These are phyloP conservation scores for Ptychodera flava DNA, from an alignment of 35 echinoderm and acorn worm species.

Conservation along the genomic window DNA sequence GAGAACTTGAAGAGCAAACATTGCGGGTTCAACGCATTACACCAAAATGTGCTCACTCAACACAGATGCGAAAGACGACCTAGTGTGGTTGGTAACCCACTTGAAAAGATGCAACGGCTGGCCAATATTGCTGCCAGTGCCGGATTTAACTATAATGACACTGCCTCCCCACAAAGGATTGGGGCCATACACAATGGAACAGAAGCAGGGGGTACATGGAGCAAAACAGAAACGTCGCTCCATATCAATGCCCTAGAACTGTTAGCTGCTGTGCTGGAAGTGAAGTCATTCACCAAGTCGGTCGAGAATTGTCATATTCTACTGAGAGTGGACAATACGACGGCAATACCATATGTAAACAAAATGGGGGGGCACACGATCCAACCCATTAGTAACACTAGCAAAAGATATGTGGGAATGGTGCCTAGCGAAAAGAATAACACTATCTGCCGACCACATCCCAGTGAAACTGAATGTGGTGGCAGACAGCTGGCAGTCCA, in stretches of 20 bases:
- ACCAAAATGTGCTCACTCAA: background rate
- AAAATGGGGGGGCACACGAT: conserved; percentile 15
- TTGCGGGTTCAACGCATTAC: background rate
- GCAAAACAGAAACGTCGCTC: background rate
- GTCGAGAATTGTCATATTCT: background rate
- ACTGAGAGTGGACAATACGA: conserved; percentile 20
- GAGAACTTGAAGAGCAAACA: background rate
- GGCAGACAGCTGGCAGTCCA: background rate
- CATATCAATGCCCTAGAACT: conserved; percentile 23
- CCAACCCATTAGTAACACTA: background rate
- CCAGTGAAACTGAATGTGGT: background rate
- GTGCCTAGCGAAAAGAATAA: background rate
- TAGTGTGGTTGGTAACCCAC: background rate
- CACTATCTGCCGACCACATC: background rate
- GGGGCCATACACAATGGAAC: background rate
- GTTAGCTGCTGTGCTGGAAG: background rate
- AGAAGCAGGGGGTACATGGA: conserved; percentile 4
- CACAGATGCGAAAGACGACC: background rate
- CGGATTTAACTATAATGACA: conserved; percentile 12
- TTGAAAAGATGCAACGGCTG: background rate
- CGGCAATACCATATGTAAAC: conserved; percentile 18
- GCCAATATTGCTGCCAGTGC: background rate
- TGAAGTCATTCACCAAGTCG: background rate
- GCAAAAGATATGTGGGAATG: background rate
- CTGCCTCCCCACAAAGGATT: background rate